Conservation (phyloP, 2,113 vertebrate genomes). For the Glaucidium brasilianum region DNA sequence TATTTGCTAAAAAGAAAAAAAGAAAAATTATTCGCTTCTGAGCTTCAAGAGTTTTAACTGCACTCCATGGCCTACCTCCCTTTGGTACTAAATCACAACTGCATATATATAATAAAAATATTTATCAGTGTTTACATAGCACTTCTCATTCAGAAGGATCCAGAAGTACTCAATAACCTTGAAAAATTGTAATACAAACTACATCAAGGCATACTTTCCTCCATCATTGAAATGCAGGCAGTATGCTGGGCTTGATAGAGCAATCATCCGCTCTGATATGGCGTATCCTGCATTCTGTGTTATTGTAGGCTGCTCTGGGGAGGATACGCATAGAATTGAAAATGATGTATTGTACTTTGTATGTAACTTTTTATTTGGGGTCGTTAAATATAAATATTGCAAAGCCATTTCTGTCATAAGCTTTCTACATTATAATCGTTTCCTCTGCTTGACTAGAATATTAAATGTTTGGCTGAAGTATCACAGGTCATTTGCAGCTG, state of each 20-base stretch:
- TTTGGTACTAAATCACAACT: background rate
- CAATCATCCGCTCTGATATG: background rate
- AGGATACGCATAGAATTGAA: background rate
- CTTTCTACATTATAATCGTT: background rate
- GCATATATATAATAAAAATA: background rate
- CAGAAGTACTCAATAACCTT: conserved; percentile 31
- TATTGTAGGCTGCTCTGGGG: background rate
- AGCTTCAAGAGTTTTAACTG: background rate
- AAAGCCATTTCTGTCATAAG: conserved; percentile 7
- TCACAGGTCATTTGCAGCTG: background rate
- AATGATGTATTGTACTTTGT: background rate
- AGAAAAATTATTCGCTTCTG: background rate
- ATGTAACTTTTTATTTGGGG: background rate
- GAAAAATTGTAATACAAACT: background rate
- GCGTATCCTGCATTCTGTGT: background rate
- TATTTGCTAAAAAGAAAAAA: background rate
- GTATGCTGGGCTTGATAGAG: background rate
- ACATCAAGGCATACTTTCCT: background rate
- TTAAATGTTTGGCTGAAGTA: background rate
- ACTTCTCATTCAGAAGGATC: background rate
- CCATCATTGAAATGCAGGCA: conserved; percentile 31
- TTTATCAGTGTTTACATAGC: background rate
- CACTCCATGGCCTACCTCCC: background rate
- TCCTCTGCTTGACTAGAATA: background rate
- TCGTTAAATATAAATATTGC: conserved; percentile 3